These are phyloP conservation scores for Ellobius talpinus DNA, from an alignment of 2,113 vertebrate species.

Conservation along the genomic window DNA sequence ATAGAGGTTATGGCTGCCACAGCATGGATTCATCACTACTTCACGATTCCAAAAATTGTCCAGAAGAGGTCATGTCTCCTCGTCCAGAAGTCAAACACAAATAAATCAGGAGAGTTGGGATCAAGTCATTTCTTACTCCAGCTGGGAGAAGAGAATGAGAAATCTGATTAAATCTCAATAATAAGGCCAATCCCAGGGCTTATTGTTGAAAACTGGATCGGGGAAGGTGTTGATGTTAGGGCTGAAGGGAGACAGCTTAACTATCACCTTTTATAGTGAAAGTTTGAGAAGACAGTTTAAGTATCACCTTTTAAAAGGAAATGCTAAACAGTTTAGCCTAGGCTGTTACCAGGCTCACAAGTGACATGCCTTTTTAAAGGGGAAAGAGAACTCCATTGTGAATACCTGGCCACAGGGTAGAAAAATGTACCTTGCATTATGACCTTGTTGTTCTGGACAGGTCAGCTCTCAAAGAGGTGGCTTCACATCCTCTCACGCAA, in stretches of 20 bases:
- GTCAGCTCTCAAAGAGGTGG: background rate
- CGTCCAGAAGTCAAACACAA: background rate
- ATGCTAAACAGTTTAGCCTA: constrained; percentile 79
- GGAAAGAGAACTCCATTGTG: constrained; percentile 44
- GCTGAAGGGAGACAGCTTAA: constrained; percentile 79
- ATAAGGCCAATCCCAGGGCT: background rate
- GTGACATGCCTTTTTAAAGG: constrained; percentile 68
- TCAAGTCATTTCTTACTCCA: constrained; percentile 23
- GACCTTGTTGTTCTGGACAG: background rate
- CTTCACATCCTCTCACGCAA: background rate
- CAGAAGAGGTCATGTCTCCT: constrained; percentile 71
- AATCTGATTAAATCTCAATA: background rate
- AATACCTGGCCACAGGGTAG: background rate
- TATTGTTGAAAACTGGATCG: constrained; percentile 76
- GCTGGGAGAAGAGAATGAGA: background rate
- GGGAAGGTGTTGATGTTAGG: constrained; percentile 73
- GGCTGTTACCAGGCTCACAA: constrained; percentile 59
- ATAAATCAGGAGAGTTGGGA: background rate
- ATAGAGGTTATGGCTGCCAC: constrained; percentile 77
- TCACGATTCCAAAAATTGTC: constrained; percentile 79
- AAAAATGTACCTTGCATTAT: background rate
- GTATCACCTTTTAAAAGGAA: constrained; percentile 70
- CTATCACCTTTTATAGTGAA: constrained; percentile 67
- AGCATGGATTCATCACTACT: constrained; percentile 82
- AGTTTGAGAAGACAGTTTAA: constrained; percentile 80